Conservation (phyloP, 2,113 vertebrate genomes). For the Serinus canaria region DNA sequence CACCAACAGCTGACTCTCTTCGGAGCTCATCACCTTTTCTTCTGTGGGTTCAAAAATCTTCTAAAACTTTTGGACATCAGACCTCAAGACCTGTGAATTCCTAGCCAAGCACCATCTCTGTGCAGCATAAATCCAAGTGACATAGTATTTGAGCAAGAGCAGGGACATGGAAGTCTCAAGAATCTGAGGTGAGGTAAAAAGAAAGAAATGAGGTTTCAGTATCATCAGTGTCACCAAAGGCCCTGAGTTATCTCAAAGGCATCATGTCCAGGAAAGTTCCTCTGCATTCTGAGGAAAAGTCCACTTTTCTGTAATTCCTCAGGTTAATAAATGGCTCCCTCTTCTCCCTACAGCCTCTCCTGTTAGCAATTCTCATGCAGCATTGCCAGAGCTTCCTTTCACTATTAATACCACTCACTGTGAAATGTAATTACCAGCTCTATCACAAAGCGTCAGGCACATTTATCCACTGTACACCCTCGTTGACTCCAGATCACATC, state of each 20-base stretch:
- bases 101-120: not conserved
- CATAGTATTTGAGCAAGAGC: not conserved
- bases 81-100: not conserved
- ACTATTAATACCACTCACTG: conserved; percentile 76
- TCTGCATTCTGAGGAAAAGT: conserved; percentile 49
- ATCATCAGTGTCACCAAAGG: not conserved
- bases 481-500: conserved; percentile 58
- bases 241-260: not conserved
- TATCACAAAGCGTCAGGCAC: conserved; percentile 67
- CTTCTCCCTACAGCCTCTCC: conserved; percentile 41
- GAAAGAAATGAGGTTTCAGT: not conserved
- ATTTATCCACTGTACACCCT: conserved; percentile 73
- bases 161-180: not conserved
- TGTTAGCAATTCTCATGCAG: conserved; percentile 43
- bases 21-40: not conserved
- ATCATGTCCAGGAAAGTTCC: not conserved
- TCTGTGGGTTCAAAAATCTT: not conserved
- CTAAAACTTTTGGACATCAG: not conserved
- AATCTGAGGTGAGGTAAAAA: not conserved
- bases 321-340: conserved; percentile 69
- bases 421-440: conserved; percentile 77
- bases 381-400: conserved; percentile 46
- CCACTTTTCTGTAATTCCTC: conserved; percentile 51
- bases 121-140: fast-evolving
- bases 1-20: not conserved